Evolutionary conservation across 2,888 invertebrate species (phyloP).

Genomic region (Lysandra bellargus): DNA sequence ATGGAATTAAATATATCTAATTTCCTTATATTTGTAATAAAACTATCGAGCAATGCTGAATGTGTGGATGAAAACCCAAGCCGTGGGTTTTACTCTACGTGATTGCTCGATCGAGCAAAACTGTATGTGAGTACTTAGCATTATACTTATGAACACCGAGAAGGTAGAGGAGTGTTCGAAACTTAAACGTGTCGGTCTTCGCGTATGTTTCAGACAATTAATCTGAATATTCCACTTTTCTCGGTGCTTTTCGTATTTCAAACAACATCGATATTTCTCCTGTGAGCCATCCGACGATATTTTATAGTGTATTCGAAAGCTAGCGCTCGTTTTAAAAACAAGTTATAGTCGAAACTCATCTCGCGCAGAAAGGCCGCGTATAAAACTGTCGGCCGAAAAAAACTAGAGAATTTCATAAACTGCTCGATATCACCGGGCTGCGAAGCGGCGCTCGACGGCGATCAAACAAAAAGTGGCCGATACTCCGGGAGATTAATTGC

Average conservation of each 20-base stretch:
- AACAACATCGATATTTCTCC: neutral
- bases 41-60: no score
- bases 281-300: neutral
- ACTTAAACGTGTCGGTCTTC: neutral
- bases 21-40: no score
- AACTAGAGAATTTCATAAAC: neutral
- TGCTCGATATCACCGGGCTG: neutral
- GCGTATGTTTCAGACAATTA: neutral
- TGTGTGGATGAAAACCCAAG: no score
- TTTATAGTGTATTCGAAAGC: neutral
- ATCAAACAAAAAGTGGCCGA: neutral
- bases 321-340: neutral
- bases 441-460: neutral
- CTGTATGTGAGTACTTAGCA: no score
- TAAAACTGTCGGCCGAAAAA: neutral
- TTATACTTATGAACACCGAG: neutral
- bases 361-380: neutral
- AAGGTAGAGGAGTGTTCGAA: neutral
- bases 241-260: neutral
- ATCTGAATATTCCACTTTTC: neutral
- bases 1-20: no score
- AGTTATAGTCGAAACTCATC: conserved; percentile 13
- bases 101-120: no score
- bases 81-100: no score
- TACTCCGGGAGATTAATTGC: conserved; percentile 2